Percentiles rank a stretch among this genome's conserved stretches.
Evolutionary conservation across 1,140 invertebrate species (phyloP).

Genomic region (Zaprionus taronus): DNA sequence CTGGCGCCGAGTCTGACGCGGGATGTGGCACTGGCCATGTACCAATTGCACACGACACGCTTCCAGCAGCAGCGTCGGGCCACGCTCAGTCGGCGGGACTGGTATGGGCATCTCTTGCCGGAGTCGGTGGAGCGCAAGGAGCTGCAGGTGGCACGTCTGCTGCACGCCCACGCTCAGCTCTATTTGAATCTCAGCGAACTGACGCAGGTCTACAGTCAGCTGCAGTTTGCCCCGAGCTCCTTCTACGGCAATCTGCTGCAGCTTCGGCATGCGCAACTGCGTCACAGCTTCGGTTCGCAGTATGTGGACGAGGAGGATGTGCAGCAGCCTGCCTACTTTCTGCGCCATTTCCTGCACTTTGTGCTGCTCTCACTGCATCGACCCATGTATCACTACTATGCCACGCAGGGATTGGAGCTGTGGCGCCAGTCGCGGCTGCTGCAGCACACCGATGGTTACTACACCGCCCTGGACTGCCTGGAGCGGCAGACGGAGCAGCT

Average conservation of each 20-base stretch:
- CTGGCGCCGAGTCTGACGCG: slow-evolving; percentile 44
- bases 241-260: slow-evolving; percentile 67
- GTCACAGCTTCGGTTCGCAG: slow-evolving; percentile 47
- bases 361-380: slow-evolving; percentile 60
- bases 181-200: slow-evolving; percentile 62
- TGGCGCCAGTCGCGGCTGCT: slow-evolving; percentile 65
- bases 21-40: slow-evolving; percentile 71
- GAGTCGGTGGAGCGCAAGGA: slow-evolving; percentile 61
- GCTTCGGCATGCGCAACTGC: slow-evolving; percentile 48
- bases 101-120: slow-evolving; percentile 61
- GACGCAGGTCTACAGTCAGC: slow-evolving; percentile 22
- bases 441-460: slow-evolving; percentile 68
- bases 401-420: slow-evolving; percentile 70
- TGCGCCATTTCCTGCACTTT: slow-evolving; percentile 73
- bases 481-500: slow-evolving; percentile 55
- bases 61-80: slow-evolving; percentile 63
- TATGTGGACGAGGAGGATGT: slow-evolving; percentile 69
- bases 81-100: slow-evolving; percentile 48
- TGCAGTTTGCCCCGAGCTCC: slow-evolving; percentile 15
- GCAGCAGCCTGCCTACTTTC: slow-evolving; percentile 70
- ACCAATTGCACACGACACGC: slow-evolving; percentile 74
- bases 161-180: slow-evolving; percentile 58
- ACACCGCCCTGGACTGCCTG: slow-evolving; percentile 71
- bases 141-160: slow-evolving; percentile 64
- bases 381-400: slow-evolving; percentile 79